Conservation (phyloP, 2,113 vertebrate genomes). For the Cavia porcellus region DNA sequence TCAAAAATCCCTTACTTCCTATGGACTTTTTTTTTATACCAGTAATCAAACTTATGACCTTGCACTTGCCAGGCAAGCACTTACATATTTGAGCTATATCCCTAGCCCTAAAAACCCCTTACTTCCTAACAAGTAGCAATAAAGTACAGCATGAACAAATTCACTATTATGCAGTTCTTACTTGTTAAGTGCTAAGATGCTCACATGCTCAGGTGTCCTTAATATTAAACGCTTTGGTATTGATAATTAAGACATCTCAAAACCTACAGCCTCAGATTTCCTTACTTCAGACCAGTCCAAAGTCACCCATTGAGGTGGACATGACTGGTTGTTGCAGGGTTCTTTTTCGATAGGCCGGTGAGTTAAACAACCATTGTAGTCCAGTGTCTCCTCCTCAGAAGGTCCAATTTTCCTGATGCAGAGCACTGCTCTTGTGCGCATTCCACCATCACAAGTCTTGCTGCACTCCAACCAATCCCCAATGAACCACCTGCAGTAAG, state of each 20-base stretch:
- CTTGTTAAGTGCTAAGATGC: conserved; percentile 5
- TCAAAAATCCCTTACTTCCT: conserved; percentile 1
- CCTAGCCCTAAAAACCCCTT: background rate
- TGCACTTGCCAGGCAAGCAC: too few species aligned
- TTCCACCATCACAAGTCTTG: conserved; percentile 96
- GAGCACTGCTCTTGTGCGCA: conserved; percentile 93
- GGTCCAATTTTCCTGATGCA: conserved; percentile 96
- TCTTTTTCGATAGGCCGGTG: conserved; percentile 95
- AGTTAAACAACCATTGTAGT: conserved; percentile 94
- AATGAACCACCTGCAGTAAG: conserved; percentile 94
- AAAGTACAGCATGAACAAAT: conserved; percentile 55
- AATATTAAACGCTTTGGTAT: conserved; percentile 73
- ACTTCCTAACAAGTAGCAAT: conserved; percentile 40
- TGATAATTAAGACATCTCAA: conserved; percentile 73
- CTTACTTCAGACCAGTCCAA: conserved; percentile 99
- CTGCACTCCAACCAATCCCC: conserved; percentile 98
- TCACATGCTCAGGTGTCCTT: conserved; percentile 63
- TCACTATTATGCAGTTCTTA: conserved; percentile 17
- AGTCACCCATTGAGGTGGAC: conserved; percentile 97
- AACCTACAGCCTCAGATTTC: conserved; percentile 64
- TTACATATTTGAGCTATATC: too few species aligned
- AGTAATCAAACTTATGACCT: too few species aligned
- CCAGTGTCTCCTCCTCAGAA: conserved; percentile 96
- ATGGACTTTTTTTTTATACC: too few species aligned
- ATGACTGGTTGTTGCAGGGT: conserved; percentile 97